Base-by-base conservation (phyloP, 2,113 vertebrate genomes). In the Bostrychus sinensis region DNA sequence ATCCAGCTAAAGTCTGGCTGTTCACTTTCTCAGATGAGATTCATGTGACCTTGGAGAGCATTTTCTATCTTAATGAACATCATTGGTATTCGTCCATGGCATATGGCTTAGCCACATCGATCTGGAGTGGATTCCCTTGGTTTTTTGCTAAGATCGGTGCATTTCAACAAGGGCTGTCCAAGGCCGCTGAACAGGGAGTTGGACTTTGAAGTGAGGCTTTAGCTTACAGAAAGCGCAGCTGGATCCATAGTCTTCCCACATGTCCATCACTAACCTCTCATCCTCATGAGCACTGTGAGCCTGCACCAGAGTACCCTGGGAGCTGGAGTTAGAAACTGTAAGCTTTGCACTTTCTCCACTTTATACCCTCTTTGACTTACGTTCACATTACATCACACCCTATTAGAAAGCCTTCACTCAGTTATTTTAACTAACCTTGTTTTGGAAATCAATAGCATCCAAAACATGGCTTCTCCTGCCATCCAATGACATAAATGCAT, bases 151-250 rank as follows among this genome's bases (percentile, higher is more conserved):
- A 70, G 68, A 78, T 77, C 69, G 51, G 43, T 70, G 67, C 61
- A 73, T 82, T 76, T 73, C 66, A 79, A 54, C 54, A 57, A 70
- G 80, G 67, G 74, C 66, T 66, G 74, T 80, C 54, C 42, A 48
- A 58, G 66, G 66, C 70, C 3, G 36, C 26, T 53, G 63, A 63
- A 57, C 65, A 48, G 68, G 13, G 68, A 63, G 76, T 81, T 62
- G 63, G 66, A 72, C 86, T 87, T 89, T 88, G 84, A 87, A 86
- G 70, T 83, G 58, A 79, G 77, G 74, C 70, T 88, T 84, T 70
- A 82, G 61, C 70, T 77, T 56, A 82, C 62, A 75, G 58, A 63
- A 48, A 75, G 25, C 30, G 3, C 72, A 84, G 81, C 69, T 64
- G 60, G 83, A 79, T 80, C 72, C 71, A 81, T 85, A 78, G 64